Base-by-base conservation (phyloP, 2,888 invertebrate genomes). In the Altica lythri region DNA sequence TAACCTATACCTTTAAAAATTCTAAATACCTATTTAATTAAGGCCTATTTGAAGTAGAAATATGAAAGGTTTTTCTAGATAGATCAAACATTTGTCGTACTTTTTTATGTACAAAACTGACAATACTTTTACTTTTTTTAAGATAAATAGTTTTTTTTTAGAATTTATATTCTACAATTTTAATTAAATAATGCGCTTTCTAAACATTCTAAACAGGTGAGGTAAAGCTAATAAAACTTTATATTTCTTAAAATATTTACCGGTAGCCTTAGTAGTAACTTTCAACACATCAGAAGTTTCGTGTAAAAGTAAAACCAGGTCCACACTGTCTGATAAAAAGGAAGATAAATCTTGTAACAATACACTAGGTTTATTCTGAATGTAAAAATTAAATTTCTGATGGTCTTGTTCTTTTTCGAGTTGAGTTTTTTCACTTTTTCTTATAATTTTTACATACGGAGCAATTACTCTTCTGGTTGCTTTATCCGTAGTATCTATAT, bases 271-370 rank as follows among this genome's bases (percentile, higher is more conserved):
- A 0, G 83, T 82, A 3, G 81, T 77, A 2, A 76, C 75, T 68
- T 80, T 83, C 61, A 84, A 69, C 8, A 83, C 80, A 68, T 80
- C 78, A 6, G 81, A 79, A 5, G 83, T 83, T 68, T 84, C 83
- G 50, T 79, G 80, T 49, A 84, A 65, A 27, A 84, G 68, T 1
- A 79, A 75, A 19, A 81, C 77, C 32, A 84, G 72, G 69, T 84
- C 83, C 0, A 82, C 79, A 0, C 76, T 79, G 48, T 83, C 83
- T 27, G 81, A 80, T 37, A 84, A 68, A 64, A 83, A 83, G 2
- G 68, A 66, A 2, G 72, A 69, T 48, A 77, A 59, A 59, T 75
- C 72, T 32, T 69, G 67, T 57, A 76, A 63, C 18, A 76, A 62
- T 4, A 72, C 64, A 56, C 70, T 73, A 0, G 77, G 75, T 55